Conservation (phyloP, 2,113 vertebrate species). For the Capricornis sumatraensis region DNA sequence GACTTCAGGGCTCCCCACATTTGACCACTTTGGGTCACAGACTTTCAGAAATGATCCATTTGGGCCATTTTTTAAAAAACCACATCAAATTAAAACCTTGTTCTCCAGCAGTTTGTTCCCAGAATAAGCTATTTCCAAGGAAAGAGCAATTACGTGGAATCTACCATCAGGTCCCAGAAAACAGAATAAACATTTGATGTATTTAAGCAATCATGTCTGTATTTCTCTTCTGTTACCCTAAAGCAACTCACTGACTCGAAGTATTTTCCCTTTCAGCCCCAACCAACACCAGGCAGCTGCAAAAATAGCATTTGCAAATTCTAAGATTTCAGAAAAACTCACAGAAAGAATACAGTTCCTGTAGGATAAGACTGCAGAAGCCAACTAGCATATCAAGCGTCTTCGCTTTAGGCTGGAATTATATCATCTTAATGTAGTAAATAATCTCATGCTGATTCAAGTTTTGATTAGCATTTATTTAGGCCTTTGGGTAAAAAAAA, state of each 20-base stretch:
- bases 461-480: constrained; percentile 31
- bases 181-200: background rate
- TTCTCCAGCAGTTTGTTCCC: constrained; percentile 7
- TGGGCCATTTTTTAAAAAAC: constrained; percentile 26
- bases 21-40: constrained; percentile 60
- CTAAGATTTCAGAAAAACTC: background rate
- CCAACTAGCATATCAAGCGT: background rate
- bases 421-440: background rate
- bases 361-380: background rate
- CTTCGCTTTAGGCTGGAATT: background rate
- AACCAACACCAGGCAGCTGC: background rate
- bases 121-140: background rate
- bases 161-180: constrained; percentile 5
- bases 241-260: background rate
- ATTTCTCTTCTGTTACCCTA: background rate
- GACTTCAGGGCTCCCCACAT: constrained; percentile 54
- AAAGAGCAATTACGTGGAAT: constrained; percentile 23
- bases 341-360: background rate
- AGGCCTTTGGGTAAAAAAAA: background rate
- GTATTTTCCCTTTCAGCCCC: background rate
- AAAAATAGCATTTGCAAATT: background rate
- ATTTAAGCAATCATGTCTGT: background rate
- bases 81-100: constrained; percentile 33
- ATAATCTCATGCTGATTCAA: background rate
- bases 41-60: constrained; percentile 55